These are phyloP conservation scores for Chelonia mydas DNA, from an alignment of 2,797 vertebrate species.

Conservation along the genomic window DNA sequence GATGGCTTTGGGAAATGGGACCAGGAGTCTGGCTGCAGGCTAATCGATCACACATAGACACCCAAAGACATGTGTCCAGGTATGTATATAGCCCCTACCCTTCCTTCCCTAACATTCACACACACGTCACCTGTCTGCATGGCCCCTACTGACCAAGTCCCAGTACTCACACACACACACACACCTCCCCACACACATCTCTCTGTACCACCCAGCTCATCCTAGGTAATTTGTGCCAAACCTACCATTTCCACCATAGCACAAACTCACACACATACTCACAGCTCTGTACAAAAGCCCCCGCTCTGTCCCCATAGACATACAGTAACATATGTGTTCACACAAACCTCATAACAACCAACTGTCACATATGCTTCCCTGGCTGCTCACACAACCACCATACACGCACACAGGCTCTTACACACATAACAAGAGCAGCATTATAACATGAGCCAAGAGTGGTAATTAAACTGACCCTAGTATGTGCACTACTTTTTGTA, in stretches of 20 bases:
- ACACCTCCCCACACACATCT: fast-evolving
- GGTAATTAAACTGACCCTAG: not conserved
- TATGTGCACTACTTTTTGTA: not conserved
- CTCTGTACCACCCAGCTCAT: not conserved
- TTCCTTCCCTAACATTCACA: not conserved
- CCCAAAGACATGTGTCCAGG: fast-evolving
- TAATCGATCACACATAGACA: fast-evolving
- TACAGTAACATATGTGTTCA: not conserved
- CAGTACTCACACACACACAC: not conserved
- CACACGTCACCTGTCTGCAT: not conserved
- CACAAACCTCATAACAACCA: not conserved
- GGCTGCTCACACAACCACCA: not conserved
- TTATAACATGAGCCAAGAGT: not conserved
- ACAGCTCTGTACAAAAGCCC: not conserved
- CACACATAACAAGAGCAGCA: not conserved
- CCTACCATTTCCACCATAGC: not conserved
- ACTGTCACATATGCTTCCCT: not conserved
- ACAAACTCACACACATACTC: not conserved
- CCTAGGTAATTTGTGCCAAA: not conserved
- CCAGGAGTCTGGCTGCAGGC: not conserved
- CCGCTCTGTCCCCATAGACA: not conserved
- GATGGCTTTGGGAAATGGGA: not conserved
- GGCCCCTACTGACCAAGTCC: not conserved
- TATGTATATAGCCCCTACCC: fast-evolving
- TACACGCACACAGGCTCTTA: not conserved